Evolutionary conservation across 2,888 invertebrate species (phyloP), one percentile per base, ranked within the genome.

Genomic region (Sussaba pulchella): DNA sequence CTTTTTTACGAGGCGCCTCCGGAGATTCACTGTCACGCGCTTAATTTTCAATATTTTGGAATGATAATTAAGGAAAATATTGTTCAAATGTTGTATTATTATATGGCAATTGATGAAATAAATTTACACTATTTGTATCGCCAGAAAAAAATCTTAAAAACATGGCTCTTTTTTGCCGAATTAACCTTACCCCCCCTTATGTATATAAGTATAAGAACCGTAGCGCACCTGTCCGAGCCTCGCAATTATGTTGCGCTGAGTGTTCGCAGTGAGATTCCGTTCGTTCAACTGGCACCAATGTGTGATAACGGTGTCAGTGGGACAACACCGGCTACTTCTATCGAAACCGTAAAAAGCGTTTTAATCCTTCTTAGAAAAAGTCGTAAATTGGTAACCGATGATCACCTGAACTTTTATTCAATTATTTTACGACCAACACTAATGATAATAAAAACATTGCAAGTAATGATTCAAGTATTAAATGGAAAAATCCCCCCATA

Each of bases 241-340:
- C 59, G 57, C 70, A 70, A 54, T 64, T 63, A 61, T 45, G 63
- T 12, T 36, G 36, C 24, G 26, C 24, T 6, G 47, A 59, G 12
- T 8, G n/a, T 67, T 24, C 41, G 36, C 14, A 66, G 43, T 9
- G 21, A n/a, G 63, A 70, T 47, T 69, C 64, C 50, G 66, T 80
- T 75, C 39, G 52, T 61, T 70, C 70, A 43, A 71, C 9, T 31
- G 61, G 39, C 66, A 78, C 50, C 50, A 43, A 31, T 5, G 43
- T 57, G 59, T 39, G 21, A 75, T 75, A 80, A 80, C 71, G 66
- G 79, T 80, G 79, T 80, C 79, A 80, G 79, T 80, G 75, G 79
- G 75, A 70, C 79, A 50, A n/a, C 57, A 31, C 12, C 52, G 39
- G 45, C 2, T 54, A 21, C 66, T 66, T 54, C 61, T 50, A 67